Percentiles rank a stretch among this genome's conserved stretches.
Evolutionary conservation across 64 coral and sea anemone species (phyloP).

Genomic region (Acropora tenuis): DNA sequence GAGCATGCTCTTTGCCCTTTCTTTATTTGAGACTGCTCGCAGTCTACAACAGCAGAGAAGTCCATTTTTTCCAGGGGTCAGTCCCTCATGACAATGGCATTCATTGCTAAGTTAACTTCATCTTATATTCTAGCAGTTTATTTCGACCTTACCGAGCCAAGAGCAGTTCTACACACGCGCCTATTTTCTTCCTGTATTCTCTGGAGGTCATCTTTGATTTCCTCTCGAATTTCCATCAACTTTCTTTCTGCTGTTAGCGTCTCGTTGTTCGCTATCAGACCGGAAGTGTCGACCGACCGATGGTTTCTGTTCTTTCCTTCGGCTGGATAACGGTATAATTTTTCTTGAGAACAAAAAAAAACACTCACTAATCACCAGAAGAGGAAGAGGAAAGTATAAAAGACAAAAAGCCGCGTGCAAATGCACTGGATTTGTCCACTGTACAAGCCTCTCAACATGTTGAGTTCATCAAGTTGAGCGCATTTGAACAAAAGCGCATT

Average conservation of each 20-base stretch:
- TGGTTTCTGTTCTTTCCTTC: neutral
- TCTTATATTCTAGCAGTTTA: neutral
- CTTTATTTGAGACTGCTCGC: no score
- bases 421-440: no score
- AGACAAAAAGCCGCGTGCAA: no score
- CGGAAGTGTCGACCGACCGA: neutral
- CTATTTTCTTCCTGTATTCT: constrained; percentile 40
- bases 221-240: constrained; percentile 8
- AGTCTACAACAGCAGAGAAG: no score
- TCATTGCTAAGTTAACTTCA: neutral
- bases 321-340: neutral
- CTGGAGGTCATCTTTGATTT: constrained; percentile 28
- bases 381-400: no score
- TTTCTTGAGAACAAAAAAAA: neutral
- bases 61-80: no score
- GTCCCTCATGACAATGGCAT: neutral
- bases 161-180: constrained; percentile 45
- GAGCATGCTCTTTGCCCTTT: no score
- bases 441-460: no score
- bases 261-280: neutral
- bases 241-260: neutral
- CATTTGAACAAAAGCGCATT: no score
- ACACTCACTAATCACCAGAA: no score
- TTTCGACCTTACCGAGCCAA: constrained; percentile 25
- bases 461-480: no score